Conservation (phyloP, 1,140 invertebrate genomes). For the Batillaria attramentaria region DNA sequence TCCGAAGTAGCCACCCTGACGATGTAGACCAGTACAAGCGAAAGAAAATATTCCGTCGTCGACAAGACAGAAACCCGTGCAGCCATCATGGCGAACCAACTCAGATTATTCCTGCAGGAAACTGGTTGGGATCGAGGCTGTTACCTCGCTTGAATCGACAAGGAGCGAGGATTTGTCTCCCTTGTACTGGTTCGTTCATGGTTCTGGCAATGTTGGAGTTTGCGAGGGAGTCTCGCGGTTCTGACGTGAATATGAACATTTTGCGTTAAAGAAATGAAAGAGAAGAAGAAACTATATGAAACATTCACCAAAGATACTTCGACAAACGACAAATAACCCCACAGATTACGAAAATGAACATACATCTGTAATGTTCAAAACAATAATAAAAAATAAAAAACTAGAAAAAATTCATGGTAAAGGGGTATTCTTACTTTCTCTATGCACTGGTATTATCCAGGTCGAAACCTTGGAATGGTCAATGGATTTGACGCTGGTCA, state of each 20-base stretch:
- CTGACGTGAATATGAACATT: no score
- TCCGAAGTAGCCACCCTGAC: background rate
- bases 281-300: no score
- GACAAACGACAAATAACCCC: no score
- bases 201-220: no score
- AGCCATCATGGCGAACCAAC: background rate
- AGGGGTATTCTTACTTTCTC: constrained; percentile 1
- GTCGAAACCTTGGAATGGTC: background rate
- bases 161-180: constrained; percentile 6
- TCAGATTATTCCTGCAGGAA: background rate
- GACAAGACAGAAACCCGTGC: background rate
- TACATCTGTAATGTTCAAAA: no score
- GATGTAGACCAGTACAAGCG: background rate
- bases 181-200: no score
- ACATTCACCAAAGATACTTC: no score
- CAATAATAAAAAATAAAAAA: background rate
- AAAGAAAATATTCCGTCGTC: background rate
- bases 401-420: background rate
- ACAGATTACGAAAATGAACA: no score
- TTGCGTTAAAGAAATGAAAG: no score
- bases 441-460: background rate
- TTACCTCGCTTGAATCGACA: constrained; percentile 10
- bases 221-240: no score
- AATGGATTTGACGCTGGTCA: constrained; percentile 5
- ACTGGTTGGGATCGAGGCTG: no score